Evolutionary conservation across 2,888 invertebrate genomes (phyloP).

Genomic region (Tanypteryx hageni): DNA sequence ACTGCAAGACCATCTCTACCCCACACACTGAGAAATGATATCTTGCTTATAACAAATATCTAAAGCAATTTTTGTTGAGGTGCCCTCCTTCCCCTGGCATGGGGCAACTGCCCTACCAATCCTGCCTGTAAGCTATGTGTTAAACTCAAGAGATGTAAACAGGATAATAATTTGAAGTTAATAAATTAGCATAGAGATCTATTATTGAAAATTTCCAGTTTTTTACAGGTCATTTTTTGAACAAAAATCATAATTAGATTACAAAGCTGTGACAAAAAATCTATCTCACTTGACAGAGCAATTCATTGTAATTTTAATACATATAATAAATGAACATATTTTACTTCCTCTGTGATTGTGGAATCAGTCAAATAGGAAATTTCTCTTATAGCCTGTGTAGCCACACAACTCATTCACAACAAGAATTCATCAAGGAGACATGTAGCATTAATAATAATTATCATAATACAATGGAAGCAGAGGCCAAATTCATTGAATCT

Average conservation of each 20-base stretch:
- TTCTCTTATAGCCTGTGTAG: constrained; percentile 5
- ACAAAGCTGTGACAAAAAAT: constrained; percentile 59
- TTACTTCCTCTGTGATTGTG: constrained; percentile 17
- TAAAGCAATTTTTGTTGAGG: no score
- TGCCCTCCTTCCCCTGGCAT: no score
- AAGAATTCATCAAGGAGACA: constrained; percentile 52
- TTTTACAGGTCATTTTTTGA: constrained; percentile 55
- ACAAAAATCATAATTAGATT: constrained; percentile 61
- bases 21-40: no score
- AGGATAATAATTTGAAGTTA: constrained; percentile 7
- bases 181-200: constrained; percentile 60
- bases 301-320: constrained; percentile 48
- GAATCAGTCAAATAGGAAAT: constrained; percentile 59
- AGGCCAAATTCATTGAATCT: constrained; percentile 39
- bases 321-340: constrained; percentile 48
- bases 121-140: no score
- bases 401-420: constrained; percentile 43
- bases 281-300: constrained; percentile 59
- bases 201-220: constrained; percentile 61
- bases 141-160: no score
- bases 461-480: constrained; percentile 50
- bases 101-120: no score
- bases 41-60: no score
- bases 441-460: constrained; percentile 52
- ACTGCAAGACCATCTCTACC: no score